Evolutionary conservation across 2,113 vertebrate genomes (phyloP), one percentile per base, ranked within the genome.

Genomic region (Oncorhynchus nerka): DNA sequence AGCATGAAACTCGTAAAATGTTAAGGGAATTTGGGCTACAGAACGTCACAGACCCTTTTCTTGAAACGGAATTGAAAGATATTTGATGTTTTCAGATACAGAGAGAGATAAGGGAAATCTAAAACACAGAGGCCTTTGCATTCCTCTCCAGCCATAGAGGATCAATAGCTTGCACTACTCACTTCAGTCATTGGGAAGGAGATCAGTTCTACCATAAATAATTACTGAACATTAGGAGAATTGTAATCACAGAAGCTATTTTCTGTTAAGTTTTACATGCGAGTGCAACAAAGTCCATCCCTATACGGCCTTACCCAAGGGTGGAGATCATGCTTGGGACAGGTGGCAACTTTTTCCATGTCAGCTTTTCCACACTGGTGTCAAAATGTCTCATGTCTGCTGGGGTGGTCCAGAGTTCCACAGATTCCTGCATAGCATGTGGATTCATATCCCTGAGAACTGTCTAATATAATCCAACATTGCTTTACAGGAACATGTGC

Each of bases 71-170:
- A 72, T 71, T 65, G 20, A 65, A 49, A 72, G 51, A 7, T 32
- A 55, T 74, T 62, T 72, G 71, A 78, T 68, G 49, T 30, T 20
- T 68, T 49, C 28, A 45, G 71, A 62, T 79, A 32, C 24, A 30
- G 55, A 34, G 4, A 30, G 51, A 57, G 15, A 59, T 9, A 16
- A 16, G 39, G 45, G 59, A 15, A 7, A 34, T 34, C 5, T 51
- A 12, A 51, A 49, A 51, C 15, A 15, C 15, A 16, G 3, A 51
- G 11, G 13, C 55, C 49, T 55, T 3, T 19, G 49, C 15, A 51
- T 51, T 16, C 49, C 49, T 51, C 49, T 51, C 49, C 49, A 51
- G 49, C 49, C 15, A 51, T 51, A 4, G 49, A 15, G 12, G 49
- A 51, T 51, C 49, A 51, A 55, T 55, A 55, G 15, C 51, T 55